Percentiles rank a stretch among this genome's conserved stretches.
Evolutionary conservation across 2,113 vertebrate genomes (phyloP).

Genomic region (Hippocampus mohnikei): DNA sequence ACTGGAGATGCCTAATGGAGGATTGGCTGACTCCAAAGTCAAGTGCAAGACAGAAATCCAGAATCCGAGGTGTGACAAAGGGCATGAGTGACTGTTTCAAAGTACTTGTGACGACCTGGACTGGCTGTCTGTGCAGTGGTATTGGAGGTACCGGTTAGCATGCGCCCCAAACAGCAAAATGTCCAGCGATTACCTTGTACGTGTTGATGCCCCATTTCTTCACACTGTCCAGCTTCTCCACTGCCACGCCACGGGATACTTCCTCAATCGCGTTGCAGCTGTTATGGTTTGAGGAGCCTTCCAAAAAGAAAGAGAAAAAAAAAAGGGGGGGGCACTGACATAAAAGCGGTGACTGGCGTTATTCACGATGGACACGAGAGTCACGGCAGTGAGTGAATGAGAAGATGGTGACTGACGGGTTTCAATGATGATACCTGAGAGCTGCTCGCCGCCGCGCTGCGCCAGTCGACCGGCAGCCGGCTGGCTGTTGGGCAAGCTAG

Average conservation of each 20-base stretch:
- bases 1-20: too few species aligned
- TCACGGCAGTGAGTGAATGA: conserved; percentile 9
- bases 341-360: background rate
- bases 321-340: background rate
- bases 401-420: conserved; percentile 22
- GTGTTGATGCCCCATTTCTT: conserved; percentile 98
- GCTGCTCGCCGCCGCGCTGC: conserved; percentile 53
- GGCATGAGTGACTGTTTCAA: too few species aligned
- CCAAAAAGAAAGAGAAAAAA: background rate
- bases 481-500: conserved; percentile 65
- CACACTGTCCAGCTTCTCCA: conserved; percentile 93
- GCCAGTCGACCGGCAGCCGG: conserved; percentile 74
- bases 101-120: too few species aligned
- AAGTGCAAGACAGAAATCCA: too few species aligned
- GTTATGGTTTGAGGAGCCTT: conserved; percentile 82
- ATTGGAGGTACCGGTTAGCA: background rate
- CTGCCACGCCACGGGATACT: conserved; percentile 83
- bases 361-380: background rate
- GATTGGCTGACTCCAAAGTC: too few species aligned
- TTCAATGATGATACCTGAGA: conserved; percentile 62
- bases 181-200: conserved; percentile 78
- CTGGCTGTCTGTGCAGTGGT: too few species aligned
- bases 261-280: conserved; percentile 78
- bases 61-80: too few species aligned
- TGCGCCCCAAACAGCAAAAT: too few species aligned